Evolutionary conservation across 2,797 vertebrate species (phyloP).

Genomic region (Harpagifer antarcticus): DNA sequence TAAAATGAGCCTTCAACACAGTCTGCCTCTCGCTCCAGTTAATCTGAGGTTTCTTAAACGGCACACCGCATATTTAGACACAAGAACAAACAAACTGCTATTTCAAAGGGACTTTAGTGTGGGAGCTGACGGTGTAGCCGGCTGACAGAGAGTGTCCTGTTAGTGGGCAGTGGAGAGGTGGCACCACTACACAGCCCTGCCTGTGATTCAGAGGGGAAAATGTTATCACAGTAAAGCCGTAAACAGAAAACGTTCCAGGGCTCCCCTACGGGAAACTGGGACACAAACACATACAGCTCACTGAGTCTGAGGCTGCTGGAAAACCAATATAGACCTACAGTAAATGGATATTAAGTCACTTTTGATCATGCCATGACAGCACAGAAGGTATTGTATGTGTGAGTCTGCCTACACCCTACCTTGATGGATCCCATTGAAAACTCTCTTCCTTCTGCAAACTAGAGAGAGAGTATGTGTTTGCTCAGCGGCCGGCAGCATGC

Average conservation of each 20-base stretch:
- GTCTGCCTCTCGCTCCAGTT: constrained; percentile 43
- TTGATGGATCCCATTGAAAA: constrained; percentile 13
- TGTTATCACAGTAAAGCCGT: constrained; percentile 78
- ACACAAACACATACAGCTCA: constrained; percentile 77
- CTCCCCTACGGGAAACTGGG: constrained; percentile 58
- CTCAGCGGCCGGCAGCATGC: constrained; percentile 39
- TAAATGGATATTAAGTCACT: constrained; percentile 55
- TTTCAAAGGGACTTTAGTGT: constrained; percentile 81
- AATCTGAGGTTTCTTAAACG: constrained; percentile 62
- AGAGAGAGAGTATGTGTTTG: constrained; percentile 63
- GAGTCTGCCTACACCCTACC: constrained; percentile 13
- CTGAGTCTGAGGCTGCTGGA: constrained; percentile 46
- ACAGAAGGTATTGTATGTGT: constrained; percentile 38
- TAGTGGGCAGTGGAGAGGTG: constrained; percentile 57
- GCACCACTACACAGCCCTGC: constrained; percentile 74
- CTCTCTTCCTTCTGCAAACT: constrained; percentile 39
- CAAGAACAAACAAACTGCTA: constrained; percentile 72
- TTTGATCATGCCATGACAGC: constrained; percentile 40
- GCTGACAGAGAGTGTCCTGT: constrained; percentile 81
- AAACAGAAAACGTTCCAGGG: constrained; percentile 79
- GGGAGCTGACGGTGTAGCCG: constrained; percentile 52
- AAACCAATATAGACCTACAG: constrained; percentile 46
- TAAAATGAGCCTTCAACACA: constrained; percentile 30
- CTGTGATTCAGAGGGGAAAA: constrained; percentile 82
- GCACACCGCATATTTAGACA: constrained; percentile 67